Evolutionary conservation across 1,140 invertebrate species (phyloP).

Genomic region (Drosophila punjabiensis): DNA sequence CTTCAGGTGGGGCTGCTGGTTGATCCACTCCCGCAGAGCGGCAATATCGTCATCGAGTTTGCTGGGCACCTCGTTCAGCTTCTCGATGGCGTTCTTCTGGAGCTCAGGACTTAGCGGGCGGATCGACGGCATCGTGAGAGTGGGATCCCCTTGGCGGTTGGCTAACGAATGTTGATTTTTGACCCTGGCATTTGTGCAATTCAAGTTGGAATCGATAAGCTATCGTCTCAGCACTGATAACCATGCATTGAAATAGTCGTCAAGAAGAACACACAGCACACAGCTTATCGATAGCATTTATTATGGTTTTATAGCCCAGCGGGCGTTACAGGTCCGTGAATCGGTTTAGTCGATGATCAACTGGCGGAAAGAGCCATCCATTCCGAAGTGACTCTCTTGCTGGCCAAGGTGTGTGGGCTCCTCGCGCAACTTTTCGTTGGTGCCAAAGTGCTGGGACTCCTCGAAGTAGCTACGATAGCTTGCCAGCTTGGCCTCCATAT

Average conservation of each 20-base stretch:
- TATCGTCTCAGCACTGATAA: slow-evolving; percentile 35
- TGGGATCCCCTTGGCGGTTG: slow-evolving; percentile 12
- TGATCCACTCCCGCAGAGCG: slow-evolving; percentile 88
- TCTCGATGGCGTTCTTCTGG: slow-evolving; percentile 86
- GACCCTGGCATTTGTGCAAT: slow-evolving; percentile 11
- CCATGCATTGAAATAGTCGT: slow-evolving; percentile 7
- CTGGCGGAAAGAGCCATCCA: slow-evolving; percentile 87
- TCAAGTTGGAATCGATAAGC: slow-evolving; percentile 25
- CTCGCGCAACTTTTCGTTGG: slow-evolving; percentile 87
- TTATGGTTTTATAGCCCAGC: slow-evolving; percentile 23
- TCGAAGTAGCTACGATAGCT: slow-evolving; percentile 86
- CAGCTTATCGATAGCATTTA: slow-evolving; percentile 51
- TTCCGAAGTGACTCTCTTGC: slow-evolving; percentile 86
- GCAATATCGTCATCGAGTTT: slow-evolving; percentile 86
- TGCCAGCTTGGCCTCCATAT: slow-evolving; percentile 86
- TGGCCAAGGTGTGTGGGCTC: slow-evolving; percentile 1
- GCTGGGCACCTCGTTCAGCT: slow-evolving; percentile 87
- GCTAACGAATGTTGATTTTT: slow-evolving; percentile 39
- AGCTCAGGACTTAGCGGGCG: slow-evolving; percentile 85
- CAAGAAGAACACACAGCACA: slow-evolving; percentile 13
- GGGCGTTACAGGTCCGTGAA: not conserved
- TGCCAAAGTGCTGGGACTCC: slow-evolving; percentile 86
- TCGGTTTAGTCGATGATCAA: slow-evolving; percentile 69
- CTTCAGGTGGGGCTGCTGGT: slow-evolving; percentile 88
- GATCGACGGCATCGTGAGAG: slow-evolving; percentile 75